Evolutionary conservation across 2,888 invertebrate genomes (phyloP).

Genomic region (Nebria brevicollis): DNA sequence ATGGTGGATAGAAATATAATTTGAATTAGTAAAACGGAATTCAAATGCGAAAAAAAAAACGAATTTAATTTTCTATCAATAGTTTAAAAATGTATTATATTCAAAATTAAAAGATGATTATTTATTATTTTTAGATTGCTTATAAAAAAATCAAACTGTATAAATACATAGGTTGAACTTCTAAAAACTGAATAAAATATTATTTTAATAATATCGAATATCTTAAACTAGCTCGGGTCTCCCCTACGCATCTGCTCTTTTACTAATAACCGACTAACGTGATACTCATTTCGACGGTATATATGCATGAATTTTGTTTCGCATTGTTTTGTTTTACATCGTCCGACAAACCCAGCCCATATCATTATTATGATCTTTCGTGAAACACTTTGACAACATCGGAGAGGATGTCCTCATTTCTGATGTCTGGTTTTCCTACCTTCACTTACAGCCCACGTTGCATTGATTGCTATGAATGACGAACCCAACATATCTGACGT

Average conservation of each 20-base stretch:
- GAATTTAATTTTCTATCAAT: too few relatives aligned
- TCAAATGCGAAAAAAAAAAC: too few relatives aligned
- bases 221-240: background rate
- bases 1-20: too few relatives aligned
- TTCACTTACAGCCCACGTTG: background rate
- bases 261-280: constrained; percentile 47
- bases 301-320: constrained; percentile 24
- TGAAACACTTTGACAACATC: background rate
- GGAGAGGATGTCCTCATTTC: background rate
- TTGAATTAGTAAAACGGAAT: too few relatives aligned
- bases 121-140: too few relatives aligned
- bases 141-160: too few relatives aligned
- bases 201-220: too few relatives aligned
- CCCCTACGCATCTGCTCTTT: constrained; percentile 2
- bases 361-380: constrained; percentile 1
- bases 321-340: constrained; percentile 22
- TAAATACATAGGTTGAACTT: too few relatives aligned
- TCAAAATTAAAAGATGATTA: too few relatives aligned
- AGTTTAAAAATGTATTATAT: too few relatives aligned
- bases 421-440: background rate
- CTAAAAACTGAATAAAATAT: too few relatives aligned
- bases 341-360: constrained; percentile 1
- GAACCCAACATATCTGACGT: background rate
- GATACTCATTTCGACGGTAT: constrained; percentile 38
- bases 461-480: background rate